Base-by-base conservation (phyloP, 2,888 invertebrate genomes). In the Pseudococcus viburni region DNA sequence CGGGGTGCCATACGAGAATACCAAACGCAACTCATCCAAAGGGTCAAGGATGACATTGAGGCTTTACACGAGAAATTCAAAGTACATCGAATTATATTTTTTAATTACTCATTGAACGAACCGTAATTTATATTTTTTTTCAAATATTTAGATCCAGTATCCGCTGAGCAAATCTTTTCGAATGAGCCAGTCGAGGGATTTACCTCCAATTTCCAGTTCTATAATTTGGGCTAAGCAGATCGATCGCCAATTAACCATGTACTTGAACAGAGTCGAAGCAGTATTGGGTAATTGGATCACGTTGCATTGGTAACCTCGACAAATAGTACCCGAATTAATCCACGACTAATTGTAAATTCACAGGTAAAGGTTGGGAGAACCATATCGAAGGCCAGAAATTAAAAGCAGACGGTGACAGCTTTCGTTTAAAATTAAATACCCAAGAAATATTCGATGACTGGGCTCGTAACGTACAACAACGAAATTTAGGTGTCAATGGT, bases 221-320 rank as follows among this genome's bases (percentile, higher is more conserved):
- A 99, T 99, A 90, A 98, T 99, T 90, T 99, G 99, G 99, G 98
- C 99, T 5, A 96, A 97, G 91, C 97, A 99, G 93, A 99, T 99
- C 91, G 99, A 99, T 92, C 95, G 98, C 90, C 99, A 99, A 92
- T 94, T 99, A 86, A 97, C 97, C 17, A 97, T 98, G 90, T 99
- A 99, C 92, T 94, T 99, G 92, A 95, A 97, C 91, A 94, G 99
- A 90, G 99, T 99, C 0, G 99, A 99, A 93, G 99, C 99, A 93
- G 99, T 99, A 33, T 94, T 99, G 85, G 99, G 97, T 94, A 93
- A 89, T 12, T 87, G 5, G n/a, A 51, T 3, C 26, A 51, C 46
- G 12, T 33, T 48, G n/a, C n/a, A 42, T 26, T 59, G 48, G 0
- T 51, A 26, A 83, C 33, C 42, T 42, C 83, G 46, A n/a, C 11